phyloP scores from a whole-genome alignment of 2,888 invertebrate species.

The Apantesis nais region DNA sequence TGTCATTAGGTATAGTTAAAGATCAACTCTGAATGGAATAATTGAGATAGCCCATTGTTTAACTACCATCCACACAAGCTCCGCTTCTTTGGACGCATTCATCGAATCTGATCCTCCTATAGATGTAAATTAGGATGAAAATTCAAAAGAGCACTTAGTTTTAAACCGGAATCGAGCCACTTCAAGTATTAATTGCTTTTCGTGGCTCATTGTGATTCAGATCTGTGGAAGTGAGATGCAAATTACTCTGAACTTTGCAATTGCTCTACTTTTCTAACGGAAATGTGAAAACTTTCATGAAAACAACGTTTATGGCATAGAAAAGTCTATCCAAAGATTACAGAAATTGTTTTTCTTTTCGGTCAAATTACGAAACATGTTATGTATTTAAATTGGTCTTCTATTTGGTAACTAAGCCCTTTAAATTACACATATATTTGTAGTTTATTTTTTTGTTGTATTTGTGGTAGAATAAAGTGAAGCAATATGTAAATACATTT shows the following conservation, averaged over 20 bases:
- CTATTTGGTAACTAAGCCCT: neutral
- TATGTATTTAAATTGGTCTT: conserved; percentile 22
- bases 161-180: conserved; percentile 79
- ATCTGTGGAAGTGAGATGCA: conserved; percentile 79
- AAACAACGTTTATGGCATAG: conserved; percentile 69
- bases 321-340: conserved; percentile 55
- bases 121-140: conserved; percentile 75
- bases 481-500: neutral
- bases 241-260: conserved; percentile 79
- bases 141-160: conserved; percentile 82
- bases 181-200: conserved; percentile 85
- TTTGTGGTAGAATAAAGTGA: neutral
- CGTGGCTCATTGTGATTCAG: conserved; percentile 83
- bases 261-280: conserved; percentile 80
- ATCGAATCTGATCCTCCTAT: conserved; percentile 56
- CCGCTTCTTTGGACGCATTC: conserved; percentile 40
- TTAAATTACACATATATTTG: neutral
- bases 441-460: neutral
- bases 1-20: conserved; percentile 18
- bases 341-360: conserved; percentile 44
- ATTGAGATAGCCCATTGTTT: conserved; percentile 34
- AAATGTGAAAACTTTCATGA: conserved; percentile 76
- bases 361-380: conserved; percentile 18
- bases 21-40: conserved; percentile 22
- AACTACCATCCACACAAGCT: conserved; percentile 34